These are phyloP conservation scores for Rhineura floridana DNA, from an alignment of 2,113 vertebrate species.

Conservation along the genomic window DNA sequence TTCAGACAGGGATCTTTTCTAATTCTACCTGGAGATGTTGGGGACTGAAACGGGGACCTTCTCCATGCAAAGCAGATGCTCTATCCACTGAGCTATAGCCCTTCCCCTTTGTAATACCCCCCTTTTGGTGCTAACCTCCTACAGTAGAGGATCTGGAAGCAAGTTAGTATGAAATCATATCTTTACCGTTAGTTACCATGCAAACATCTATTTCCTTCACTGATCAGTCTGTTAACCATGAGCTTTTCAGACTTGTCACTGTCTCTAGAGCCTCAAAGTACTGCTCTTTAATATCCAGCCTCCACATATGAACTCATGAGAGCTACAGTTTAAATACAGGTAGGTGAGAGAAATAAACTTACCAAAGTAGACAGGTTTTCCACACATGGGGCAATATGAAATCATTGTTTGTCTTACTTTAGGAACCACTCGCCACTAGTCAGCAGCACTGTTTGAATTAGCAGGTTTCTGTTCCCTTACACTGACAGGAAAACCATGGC, in stretches of 20 bases:
- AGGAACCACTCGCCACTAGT: background rate
- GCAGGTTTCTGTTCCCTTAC: conserved; percentile 2
- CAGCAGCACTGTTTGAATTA: background rate
- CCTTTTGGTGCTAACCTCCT: background rate
- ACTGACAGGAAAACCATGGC: conserved; percentile 55
- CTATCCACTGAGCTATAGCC: no score
- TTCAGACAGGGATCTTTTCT: no score
- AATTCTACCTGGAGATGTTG: no score
- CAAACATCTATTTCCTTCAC: background rate
- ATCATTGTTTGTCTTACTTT: conserved; percentile 70
- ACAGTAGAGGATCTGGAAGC: background rate
- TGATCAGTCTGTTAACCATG: background rate
- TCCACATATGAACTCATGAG: background rate
- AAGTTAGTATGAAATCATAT: background rate
- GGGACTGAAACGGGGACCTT: no score
- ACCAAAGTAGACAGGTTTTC: conserved; percentile 86
- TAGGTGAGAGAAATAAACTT: conserved; percentile 53
- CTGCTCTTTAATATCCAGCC: background rate
- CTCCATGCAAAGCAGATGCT: no score
- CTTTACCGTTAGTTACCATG: background rate
- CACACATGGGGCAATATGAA: conserved; percentile 82
- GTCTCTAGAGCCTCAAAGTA: background rate
- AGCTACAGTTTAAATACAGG: background rate
- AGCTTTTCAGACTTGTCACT: background rate
- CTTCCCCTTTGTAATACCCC: background rate